These are phyloP conservation scores for Aplidium turbinatum DNA, from an alignment of 23 tunicate species.

Conservation along the genomic window DNA sequence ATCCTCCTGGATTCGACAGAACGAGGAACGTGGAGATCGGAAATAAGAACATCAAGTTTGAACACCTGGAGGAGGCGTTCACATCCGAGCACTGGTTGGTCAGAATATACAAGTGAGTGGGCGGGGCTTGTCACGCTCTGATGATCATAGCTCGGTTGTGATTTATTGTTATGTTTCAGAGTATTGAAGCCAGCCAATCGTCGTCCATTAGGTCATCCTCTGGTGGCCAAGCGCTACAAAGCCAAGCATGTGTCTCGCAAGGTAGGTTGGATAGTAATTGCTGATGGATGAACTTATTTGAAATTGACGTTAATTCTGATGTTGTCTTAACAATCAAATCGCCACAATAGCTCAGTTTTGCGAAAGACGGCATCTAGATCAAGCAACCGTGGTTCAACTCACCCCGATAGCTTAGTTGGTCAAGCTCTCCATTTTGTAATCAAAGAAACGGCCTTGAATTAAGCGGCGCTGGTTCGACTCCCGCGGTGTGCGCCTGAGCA, in stretches of 20 bases:
- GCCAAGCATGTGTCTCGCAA: constrained; percentile 68
- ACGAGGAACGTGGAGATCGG: constrained; percentile 98
- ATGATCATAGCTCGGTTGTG: not conserved
- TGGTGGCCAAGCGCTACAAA: constrained; percentile 76
- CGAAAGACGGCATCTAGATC: too few species aligned
- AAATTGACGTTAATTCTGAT: not conserved
- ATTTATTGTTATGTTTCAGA: constrained; percentile 31
- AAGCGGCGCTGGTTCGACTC: too few species aligned
- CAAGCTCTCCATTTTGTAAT: too few species aligned
- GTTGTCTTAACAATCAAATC: too few species aligned
- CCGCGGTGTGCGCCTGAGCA: too few species aligned
- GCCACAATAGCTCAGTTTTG: too few species aligned
- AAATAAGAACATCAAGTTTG: constrained; percentile 91
- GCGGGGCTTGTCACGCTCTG: not conserved
- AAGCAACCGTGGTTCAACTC: too few species aligned
- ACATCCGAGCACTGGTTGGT: constrained; percentile 99
- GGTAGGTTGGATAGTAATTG: constrained; percentile 35
- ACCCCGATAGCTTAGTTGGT: too few species aligned
- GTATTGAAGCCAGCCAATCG: constrained; percentile 93
- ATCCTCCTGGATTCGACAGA: constrained; percentile 93
- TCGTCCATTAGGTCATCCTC: constrained; percentile 58
- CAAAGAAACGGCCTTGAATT: too few species aligned
- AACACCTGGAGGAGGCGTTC: constrained; percentile 97
- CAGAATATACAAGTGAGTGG: constrained; percentile 81
- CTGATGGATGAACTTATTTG: not conserved